Percentiles rank a stretch among this genome's conserved stretches.
phyloP scores from a whole-genome alignment of 2,113 vertebrate species.

The Nesoenas mayeri region DNA sequence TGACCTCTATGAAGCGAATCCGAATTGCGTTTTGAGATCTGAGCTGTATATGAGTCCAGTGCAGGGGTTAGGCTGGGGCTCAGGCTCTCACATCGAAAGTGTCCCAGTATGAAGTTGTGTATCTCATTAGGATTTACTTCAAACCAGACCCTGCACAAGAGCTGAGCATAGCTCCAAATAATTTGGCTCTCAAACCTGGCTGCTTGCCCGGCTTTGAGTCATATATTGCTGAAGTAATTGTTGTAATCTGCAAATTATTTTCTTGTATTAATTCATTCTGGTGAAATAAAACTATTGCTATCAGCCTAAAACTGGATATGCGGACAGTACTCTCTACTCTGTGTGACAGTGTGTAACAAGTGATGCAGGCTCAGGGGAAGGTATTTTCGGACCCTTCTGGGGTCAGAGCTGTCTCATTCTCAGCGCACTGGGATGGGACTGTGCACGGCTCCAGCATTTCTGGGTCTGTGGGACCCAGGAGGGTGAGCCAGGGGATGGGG shows the following conservation, averaged over 20 bases:
- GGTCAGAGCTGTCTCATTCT: no score
- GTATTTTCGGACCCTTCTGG: not conserved
- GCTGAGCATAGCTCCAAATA: not conserved
- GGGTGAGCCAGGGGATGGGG: no score
- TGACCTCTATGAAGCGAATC: not conserved
- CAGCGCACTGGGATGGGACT: not conserved
- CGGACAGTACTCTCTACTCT: not conserved
- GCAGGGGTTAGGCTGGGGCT: not conserved
- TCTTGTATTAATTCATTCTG: slow-evolving; percentile 25
- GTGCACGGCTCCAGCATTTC: no score
- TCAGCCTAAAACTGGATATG: not conserved
- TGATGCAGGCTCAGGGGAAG: not conserved
- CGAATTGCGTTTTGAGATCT: not conserved
- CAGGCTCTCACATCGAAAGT: not conserved
- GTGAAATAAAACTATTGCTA: not conserved
- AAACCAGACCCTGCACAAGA: not conserved
- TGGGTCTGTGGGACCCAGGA: not conserved
- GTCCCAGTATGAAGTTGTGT: not conserved
- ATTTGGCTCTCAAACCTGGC: not conserved
- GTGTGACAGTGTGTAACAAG: accelerated
- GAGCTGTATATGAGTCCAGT: not conserved
- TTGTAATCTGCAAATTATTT: slow-evolving; percentile 35
- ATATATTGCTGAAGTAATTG: not conserved
- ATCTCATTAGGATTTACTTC: not conserved
- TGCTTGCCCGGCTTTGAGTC: slow-evolving; percentile 9